Evolutionary conservation across 2,888 invertebrate species (phyloP).

Genomic region (Blastobasis adustella): DNA sequence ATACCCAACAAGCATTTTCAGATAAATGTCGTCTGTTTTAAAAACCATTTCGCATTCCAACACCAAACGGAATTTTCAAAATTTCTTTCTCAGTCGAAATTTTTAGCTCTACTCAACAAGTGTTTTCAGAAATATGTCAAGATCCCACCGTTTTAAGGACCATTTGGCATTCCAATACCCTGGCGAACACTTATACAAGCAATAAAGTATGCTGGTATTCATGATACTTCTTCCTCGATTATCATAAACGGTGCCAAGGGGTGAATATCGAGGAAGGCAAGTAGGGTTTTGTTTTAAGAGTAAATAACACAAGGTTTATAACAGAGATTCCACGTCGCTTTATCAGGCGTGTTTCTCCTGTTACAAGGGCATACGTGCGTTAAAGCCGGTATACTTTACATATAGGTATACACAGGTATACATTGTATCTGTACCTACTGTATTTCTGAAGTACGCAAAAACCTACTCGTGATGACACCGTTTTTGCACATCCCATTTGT

Average conservation of each 20-base stretch:
- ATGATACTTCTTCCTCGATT: conserved; percentile 18
- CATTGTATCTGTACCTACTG: not conserved
- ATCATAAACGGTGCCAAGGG: conserved; percentile 28
- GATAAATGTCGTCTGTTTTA: no score
- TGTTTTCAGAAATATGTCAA: no score
- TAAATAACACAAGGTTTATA: conserved; percentile 5
- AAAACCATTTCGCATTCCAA: no score
- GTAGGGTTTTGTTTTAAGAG: conserved; percentile 16
- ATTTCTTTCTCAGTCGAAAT: no score
- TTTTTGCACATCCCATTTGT: not conserved
- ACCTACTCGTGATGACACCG: not conserved
- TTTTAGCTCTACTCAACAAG: no score
- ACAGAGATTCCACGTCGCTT: no score
- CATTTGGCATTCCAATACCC: no score
- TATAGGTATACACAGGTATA: not conserved
- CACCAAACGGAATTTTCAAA: no score
- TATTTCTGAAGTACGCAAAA: not conserved
- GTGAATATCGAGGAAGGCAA: conserved; percentile 22
- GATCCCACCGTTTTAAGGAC: no score
- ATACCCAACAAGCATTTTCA: no score
- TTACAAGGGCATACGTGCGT: not conserved
- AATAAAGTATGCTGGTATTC: no score
- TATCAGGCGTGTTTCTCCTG: not conserved
- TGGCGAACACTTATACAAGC: no score
- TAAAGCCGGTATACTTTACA: not conserved